A percentile compares a stretch with the other conserved stretches of the same genome.
Conservation (phyloP, 2,797 vertebrate genomes). For the Babyrousa celebensis region DNA sequence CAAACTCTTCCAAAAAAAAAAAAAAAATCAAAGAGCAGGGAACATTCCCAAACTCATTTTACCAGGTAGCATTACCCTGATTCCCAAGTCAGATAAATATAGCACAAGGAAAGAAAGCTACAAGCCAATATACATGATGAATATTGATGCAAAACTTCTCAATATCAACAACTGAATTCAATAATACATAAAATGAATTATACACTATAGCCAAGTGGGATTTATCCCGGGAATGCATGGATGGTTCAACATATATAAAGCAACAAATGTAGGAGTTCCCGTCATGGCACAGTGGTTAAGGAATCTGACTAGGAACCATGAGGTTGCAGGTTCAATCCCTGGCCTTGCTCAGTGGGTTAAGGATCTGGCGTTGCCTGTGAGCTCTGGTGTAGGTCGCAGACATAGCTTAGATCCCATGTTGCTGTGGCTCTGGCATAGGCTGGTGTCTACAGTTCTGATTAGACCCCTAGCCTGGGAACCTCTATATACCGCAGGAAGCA, state of each 20-base stretch:
- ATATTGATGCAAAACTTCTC: not conserved
- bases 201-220: not conserved
- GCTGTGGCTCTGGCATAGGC: too few relatives aligned
- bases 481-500: too few relatives aligned
- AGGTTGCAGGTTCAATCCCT: too few relatives aligned
- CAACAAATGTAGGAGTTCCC: too few relatives aligned
- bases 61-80: not conserved
- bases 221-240: not conserved
- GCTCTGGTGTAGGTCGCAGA: too few relatives aligned
- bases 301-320: too few relatives aligned
- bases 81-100: not conserved
- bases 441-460: too few relatives aligned
- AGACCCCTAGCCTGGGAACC: too few relatives aligned
- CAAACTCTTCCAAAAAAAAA: not conserved
- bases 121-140: not conserved
- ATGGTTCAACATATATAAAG: not conserved
- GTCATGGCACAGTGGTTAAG: too few relatives aligned
- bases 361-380: too few relatives aligned
- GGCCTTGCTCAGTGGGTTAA: too few relatives aligned
- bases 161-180: constrained; percentile 19
- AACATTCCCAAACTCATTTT: constrained; percentile 2
- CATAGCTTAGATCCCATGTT: too few relatives aligned
- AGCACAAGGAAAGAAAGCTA: not conserved
- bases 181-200: not conserved
- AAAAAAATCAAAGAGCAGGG: not conserved